Evolutionary conservation across 2,797 vertebrate species (phyloP).

Genomic region (Acropternis orthonyx): DNA sequence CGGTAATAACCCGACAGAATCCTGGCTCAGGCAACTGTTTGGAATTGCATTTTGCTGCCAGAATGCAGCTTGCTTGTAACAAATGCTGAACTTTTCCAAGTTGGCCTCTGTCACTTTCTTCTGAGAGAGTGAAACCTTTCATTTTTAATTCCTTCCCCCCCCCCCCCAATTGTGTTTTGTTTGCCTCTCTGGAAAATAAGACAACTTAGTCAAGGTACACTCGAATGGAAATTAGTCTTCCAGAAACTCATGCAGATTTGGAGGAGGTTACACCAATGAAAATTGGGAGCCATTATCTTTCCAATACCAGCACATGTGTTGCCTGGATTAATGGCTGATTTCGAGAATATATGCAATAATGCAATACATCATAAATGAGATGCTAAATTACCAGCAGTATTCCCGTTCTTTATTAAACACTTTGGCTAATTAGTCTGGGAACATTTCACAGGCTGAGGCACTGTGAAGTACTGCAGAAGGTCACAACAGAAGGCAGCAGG

Average conservation of each 20-base stretch:
- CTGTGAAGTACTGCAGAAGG: not conserved
- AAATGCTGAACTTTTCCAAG: slow-evolving; percentile 23
- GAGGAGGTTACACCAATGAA: slow-evolving; percentile 61
- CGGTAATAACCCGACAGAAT: not conserved
- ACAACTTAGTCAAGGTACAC: slow-evolving; percentile 4
- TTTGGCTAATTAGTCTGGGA: slow-evolving; percentile 65
- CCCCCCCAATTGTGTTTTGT: no score
- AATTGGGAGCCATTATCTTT: slow-evolving; percentile 68
- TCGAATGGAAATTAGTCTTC: slow-evolving; percentile 24
- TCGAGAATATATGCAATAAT: slow-evolving; percentile 47
- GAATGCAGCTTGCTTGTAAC: not conserved
- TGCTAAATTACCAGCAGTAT: slow-evolving; percentile 69
- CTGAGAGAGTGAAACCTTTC: not conserved
- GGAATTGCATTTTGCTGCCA: not conserved
- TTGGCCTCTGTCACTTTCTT: not conserved
- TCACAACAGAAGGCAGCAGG: slow-evolving; percentile 21
- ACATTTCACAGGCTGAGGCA: not conserved
- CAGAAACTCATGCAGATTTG: slow-evolving; percentile 33
- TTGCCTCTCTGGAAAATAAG: slow-evolving; percentile 49
- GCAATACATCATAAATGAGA: slow-evolving; percentile 65
- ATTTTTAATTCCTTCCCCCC: slow-evolving; percentile 40
- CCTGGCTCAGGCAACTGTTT: not conserved
- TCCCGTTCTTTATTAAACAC: slow-evolving; percentile 72
- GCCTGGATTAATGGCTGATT: slow-evolving; percentile 63
- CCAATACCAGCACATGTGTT: slow-evolving; percentile 42